A percentile compares a stretch with the other conserved stretches of the same genome.
phyloP scores from a whole-genome alignment of 2,888 invertebrate genomes.

The Hirtodrosophila trivittata region DNA sequence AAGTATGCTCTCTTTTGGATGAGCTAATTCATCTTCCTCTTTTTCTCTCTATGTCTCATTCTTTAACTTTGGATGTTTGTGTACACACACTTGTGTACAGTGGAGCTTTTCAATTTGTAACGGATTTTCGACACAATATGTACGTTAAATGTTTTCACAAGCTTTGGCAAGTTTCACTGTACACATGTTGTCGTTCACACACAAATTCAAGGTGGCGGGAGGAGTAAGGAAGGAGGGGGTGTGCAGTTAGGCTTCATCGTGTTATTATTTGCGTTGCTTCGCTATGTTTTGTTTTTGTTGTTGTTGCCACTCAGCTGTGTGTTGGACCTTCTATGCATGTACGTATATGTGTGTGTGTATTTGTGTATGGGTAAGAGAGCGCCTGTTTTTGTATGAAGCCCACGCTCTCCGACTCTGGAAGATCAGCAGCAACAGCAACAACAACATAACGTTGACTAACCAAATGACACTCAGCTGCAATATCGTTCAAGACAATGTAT shows the following conservation, averaged over 20 bases:
- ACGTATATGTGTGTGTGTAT: constrained; percentile 5
- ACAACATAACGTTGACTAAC: constrained; percentile 39
- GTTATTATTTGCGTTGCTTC: constrained; percentile 40
- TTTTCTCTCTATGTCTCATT: constrained; percentile 1
- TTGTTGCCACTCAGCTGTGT: constrained; percentile 52
- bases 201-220: neutral
- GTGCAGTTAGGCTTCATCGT: constrained; percentile 5
- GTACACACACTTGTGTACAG: constrained; percentile 34
- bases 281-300: constrained; percentile 34
- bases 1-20: constrained; percentile 46
- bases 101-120: constrained; percentile 26
- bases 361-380: constrained; percentile 2
- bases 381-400: constrained; percentile 24
- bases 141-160: constrained; percentile 13
- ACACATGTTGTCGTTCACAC: constrained; percentile 12
- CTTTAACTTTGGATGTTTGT: constrained; percentile 15
- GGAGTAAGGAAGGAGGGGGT: neutral
- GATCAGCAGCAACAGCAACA: constrained; percentile 57
- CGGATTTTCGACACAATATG: constrained; percentile 10
- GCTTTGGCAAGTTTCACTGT: constrained; percentile 43
- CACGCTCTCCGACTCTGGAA: constrained; percentile 64
- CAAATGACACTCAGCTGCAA: constrained; percentile 67
- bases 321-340: constrained; percentile 11
- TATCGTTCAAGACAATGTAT: constrained; percentile 24
- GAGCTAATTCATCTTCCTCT: constrained; percentile 44